Conservation (phyloP, 2,113 vertebrate species). For the Centrocercus urophasianus region DNA sequence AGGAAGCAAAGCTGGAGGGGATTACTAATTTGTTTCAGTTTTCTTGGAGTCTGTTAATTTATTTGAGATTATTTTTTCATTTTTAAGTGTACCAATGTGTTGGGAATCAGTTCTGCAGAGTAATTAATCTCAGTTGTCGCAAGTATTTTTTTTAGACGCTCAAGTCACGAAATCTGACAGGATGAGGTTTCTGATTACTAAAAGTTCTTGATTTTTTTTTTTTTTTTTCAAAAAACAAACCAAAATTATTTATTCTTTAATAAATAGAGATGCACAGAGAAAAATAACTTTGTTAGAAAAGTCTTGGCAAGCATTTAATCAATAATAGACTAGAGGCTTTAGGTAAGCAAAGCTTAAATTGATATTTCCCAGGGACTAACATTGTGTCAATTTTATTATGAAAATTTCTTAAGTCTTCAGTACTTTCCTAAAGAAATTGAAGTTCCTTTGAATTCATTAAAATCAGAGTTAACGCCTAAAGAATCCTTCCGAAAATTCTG, state of each 20-base stretch:
- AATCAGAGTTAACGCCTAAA: not conserved
- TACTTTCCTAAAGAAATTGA: not conserved
- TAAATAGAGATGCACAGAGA: not conserved
- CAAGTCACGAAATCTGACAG: not conserved
- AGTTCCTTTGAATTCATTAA: not conserved
- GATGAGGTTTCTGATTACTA: not conserved
- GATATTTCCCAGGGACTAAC: not conserved
- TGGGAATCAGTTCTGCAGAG: not conserved
- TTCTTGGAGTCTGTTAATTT: not conserved
- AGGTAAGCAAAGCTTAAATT: not conserved
- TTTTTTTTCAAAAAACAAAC: not conserved
- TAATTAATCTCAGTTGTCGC: not conserved
- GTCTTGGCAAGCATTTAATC: not conserved
- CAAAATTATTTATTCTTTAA: not conserved
- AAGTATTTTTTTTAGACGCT: not conserved
- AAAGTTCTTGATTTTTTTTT: not conserved
- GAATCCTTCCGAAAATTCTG: not conserved
- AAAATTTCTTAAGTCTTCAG: not conserved
- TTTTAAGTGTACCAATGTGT: not conserved
- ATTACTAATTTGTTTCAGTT: not conserved
- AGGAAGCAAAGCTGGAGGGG: not conserved
- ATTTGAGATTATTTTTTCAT: not conserved
- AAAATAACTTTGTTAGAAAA: not conserved
- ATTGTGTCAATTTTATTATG: not conserved
- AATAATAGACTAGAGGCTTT: not conserved